Percentiles rank a stretch among this genome's conserved stretches.
Conservation (phyloP, 2,113 vertebrate species). For the Cyprinodon tularosa region DNA sequence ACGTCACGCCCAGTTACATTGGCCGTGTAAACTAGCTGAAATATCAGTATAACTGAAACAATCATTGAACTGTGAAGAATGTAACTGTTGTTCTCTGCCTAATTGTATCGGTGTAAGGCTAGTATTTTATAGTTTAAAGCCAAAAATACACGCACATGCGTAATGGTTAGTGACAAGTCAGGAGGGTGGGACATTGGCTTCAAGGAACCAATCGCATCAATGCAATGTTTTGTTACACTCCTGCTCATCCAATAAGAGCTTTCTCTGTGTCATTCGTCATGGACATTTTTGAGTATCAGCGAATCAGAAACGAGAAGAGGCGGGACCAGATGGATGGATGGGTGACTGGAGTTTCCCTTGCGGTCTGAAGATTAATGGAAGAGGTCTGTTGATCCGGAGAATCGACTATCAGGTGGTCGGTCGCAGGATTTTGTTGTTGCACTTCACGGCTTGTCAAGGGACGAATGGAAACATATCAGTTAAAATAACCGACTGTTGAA, state of each 20-base stretch:
- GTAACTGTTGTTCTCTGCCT: not conserved
- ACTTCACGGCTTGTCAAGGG: constrained; percentile 47
- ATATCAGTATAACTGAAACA: constrained; percentile 22
- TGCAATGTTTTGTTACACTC: constrained; percentile 27
- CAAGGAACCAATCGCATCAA: constrained; percentile 64
- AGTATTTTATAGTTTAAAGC: not conserved
- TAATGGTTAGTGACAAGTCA: constrained; percentile 55
- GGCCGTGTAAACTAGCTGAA: constrained; percentile 43
- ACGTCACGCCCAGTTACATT: constrained; percentile 78
- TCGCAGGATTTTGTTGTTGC: constrained; percentile 47
- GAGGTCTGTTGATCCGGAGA: constrained; percentile 76
- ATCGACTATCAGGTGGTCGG: constrained; percentile 67
- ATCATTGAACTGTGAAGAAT: not conserved
- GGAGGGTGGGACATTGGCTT: constrained; percentile 54
- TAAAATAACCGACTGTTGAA: constrained; percentile 18
- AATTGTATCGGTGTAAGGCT: not conserved
- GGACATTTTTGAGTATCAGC: not conserved
- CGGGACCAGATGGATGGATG: constrained; percentile 59
- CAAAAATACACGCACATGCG: constrained; percentile 18
- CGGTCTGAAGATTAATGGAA: constrained; percentile 82
- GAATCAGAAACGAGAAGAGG: constrained; percentile 58
- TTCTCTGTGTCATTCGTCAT: constrained; percentile 1
- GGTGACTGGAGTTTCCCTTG: constrained; percentile 83
- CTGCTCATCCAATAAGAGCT: constrained; percentile 56
- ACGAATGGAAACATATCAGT: constrained; percentile 24